Evolutionary conservation across 2,888 invertebrate genomes (phyloP).

Genomic region (Arrhopalites spinosus): DNA sequence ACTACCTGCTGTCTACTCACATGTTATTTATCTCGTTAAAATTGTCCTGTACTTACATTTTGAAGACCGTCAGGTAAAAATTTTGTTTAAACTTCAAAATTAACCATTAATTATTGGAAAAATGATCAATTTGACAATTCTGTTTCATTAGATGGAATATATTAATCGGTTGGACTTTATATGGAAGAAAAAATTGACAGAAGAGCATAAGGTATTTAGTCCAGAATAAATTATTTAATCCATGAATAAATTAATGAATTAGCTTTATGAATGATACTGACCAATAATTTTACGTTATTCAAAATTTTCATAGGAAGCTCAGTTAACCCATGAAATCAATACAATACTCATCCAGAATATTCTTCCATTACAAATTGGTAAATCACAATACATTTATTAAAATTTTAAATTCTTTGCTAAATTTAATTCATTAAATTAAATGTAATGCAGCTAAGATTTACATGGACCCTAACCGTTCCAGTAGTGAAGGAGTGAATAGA

Average conservation of each 20-base stretch:
- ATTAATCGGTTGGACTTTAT: slow-evolving; percentile 84
- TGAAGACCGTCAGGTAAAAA: slow-evolving; percentile 76
- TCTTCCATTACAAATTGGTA: slow-evolving; percentile 88
- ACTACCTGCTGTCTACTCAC: slow-evolving; percentile 71
- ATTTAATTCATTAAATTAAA: slow-evolving; percentile 14
- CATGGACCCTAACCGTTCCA: slow-evolving; percentile 70
- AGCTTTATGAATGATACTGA: too few species aligned
- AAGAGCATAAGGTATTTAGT: slow-evolving; percentile 72
- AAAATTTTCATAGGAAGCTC: slow-evolving; percentile 67
- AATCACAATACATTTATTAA: neutral
- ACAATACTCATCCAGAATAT: slow-evolving; percentile 89
- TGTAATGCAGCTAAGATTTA: slow-evolving; percentile 73
- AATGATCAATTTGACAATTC: slow-evolving; percentile 4
- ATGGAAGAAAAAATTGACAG: slow-evolving; percentile 76
- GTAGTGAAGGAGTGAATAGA: slow-evolving; percentile 74
- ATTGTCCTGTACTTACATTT: slow-evolving; percentile 78
- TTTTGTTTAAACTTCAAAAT: neutral
- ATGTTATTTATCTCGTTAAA: slow-evolving; percentile 74
- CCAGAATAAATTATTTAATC: too few species aligned
- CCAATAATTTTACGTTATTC: too few species aligned
- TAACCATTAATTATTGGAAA: too few species aligned
- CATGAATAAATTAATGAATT: too few species aligned
- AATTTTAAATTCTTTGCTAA: neutral
- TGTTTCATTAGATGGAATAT: slow-evolving; percentile 71
- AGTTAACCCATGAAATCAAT: slow-evolving; percentile 84